Evolutionary conservation across 1,140 invertebrate genomes (phyloP).

Genomic region (Drosophila equinoxialis): DNA sequence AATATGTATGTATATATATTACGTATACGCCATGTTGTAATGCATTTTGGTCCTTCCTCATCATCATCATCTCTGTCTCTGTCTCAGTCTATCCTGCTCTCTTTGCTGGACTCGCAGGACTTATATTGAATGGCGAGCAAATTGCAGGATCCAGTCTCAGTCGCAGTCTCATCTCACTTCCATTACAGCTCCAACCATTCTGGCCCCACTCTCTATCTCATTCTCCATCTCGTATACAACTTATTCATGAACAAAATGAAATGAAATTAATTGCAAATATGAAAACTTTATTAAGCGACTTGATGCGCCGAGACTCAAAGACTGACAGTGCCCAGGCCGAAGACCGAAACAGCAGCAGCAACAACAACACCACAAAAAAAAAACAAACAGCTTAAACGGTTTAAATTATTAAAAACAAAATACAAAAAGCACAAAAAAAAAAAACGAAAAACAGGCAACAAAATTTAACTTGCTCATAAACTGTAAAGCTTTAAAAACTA

Average conservation of each 20-base stretch:
- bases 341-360: slow-evolving; percentile 13
- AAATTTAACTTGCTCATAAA: slow-evolving; percentile 1
- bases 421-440: too few relatives aligned
- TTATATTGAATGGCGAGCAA: slow-evolving; percentile 71
- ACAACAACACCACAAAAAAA: neutral
- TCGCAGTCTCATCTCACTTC: neutral
- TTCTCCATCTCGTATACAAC: slow-evolving; percentile 40
- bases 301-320: slow-evolving; percentile 41
- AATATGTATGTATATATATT: slow-evolving; percentile 27
- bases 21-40: slow-evolving; percentile 63
- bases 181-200: slow-evolving; percentile 13
- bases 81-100: neutral
- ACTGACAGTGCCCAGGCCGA: slow-evolving; percentile 5
- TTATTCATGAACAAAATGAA: slow-evolving; percentile 69
- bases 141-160: slow-evolving; percentile 55
- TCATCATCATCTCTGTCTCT: neutral
- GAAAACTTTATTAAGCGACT: slow-evolving; percentile 76
- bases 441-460: neutral
- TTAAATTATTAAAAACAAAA: slow-evolving; percentile 6
- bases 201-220: slow-evolving; percentile 19
- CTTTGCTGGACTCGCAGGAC: slow-evolving; percentile 8
- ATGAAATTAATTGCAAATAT: slow-evolving; percentile 75
- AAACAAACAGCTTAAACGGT: neutral
- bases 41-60: slow-evolving; percentile 33
- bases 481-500: slow-evolving; percentile 9